Evolutionary conservation across 1,140 invertebrate genomes (phyloP).

Genomic region (Conus ventricosus): DNA sequence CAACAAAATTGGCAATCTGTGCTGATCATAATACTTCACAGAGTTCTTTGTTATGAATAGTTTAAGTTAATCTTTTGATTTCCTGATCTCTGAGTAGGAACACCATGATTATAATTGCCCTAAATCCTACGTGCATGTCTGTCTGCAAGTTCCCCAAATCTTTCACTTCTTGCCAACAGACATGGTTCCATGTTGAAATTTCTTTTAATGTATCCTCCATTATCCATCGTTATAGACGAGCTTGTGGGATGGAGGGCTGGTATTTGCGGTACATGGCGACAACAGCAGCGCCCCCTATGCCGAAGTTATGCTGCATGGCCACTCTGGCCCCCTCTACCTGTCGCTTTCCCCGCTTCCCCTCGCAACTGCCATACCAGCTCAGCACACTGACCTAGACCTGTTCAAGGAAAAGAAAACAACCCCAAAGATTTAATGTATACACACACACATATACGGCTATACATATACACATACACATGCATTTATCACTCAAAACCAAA

Average conservation of each 20-base stretch:
- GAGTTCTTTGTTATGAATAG: too few species aligned
- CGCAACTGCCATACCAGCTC: constrained; percentile 94
- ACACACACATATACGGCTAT: neutral
- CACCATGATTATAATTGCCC: too few species aligned
- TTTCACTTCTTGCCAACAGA: too few species aligned
- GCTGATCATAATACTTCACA: too few species aligned
- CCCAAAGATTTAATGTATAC: neutral
- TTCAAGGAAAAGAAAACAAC: neutral
- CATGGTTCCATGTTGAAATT: too few species aligned
- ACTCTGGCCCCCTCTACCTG: constrained; percentile 91
- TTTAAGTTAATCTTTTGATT: too few species aligned
- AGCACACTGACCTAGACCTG: constrained; percentile 92
- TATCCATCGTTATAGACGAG: constrained; percentile 29
- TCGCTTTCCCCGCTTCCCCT: constrained; percentile 89
- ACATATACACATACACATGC: neutral
- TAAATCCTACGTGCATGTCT: too few species aligned
- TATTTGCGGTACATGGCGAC: constrained; percentile 87
- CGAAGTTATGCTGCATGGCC: constrained; percentile 97
- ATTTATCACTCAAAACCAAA: too few species aligned
- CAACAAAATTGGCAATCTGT: too few species aligned
- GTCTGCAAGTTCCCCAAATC: too few species aligned
- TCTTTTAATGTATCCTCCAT: too few species aligned
- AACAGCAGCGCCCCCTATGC: constrained; percentile 95
- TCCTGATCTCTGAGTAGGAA: too few species aligned
- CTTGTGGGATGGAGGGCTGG: constrained; percentile 23